These are phyloP conservation scores for Thermophis baileyi DNA, from an alignment of 2,113 vertebrate species.

Conservation along the genomic window DNA sequence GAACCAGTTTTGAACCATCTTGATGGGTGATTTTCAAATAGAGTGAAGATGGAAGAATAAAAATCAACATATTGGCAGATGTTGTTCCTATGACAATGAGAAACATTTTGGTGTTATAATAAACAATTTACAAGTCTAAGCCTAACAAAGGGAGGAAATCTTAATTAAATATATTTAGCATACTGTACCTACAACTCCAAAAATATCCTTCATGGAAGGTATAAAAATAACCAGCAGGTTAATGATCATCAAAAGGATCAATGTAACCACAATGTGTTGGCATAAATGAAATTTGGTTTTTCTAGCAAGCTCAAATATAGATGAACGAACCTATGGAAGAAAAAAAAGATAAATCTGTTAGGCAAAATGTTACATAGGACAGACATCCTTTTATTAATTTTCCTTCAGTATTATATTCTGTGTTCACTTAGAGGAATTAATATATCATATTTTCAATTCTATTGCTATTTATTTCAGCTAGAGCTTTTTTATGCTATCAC, in stretches of 20 bases:
- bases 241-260: conserved; percentile 69
- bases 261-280: conserved; percentile 67
- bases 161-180: conserved; percentile 28
- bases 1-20: conserved; percentile 67
- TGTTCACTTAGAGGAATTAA: not conserved
- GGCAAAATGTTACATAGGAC: not conserved
- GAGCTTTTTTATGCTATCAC: not conserved
- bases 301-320: conserved; percentile 73
- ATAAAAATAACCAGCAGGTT: conserved; percentile 78
- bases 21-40: conserved; percentile 78
- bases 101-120: conserved; percentile 23
- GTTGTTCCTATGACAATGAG: conserved; percentile 71
- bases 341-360: conserved; percentile 29
- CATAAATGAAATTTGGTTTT: conserved; percentile 73
- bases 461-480: conserved; percentile 9
- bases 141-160: conserved; percentile 7
- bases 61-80: conserved; percentile 81
- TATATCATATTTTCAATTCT: not conserved
- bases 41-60: conserved; percentile 77
- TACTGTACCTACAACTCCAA: conserved; percentile 77
- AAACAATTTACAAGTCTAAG: not conserved
- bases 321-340: conserved; percentile 72
- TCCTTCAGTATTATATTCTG: not conserved
- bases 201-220: conserved; percentile 79
- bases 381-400: conserved; percentile 2